Base-by-base conservation (phyloP, 1,140 invertebrate species). In the Ceratina japonica region DNA sequence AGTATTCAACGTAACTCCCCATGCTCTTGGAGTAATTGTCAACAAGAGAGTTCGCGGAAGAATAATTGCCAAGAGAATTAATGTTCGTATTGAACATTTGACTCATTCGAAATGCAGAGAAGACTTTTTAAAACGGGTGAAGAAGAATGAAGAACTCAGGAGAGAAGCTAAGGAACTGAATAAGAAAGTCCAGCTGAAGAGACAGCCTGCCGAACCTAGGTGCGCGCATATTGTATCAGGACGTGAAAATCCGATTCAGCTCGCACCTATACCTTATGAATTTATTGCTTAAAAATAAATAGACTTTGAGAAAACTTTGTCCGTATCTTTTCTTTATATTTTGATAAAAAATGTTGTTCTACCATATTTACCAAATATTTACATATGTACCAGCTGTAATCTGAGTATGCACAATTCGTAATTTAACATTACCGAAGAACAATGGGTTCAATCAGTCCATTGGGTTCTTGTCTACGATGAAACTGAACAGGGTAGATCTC, bases 1-100 rank as follows among this genome's bases (percentile, higher is more conserved):
- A 85, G 97, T 99, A 0, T 99, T 97, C 94, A 99, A 99, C 88
- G 99, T 99, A 0, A 99, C 98, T 22, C 96, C 96, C 73, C 98
- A 98, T 90, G 98, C 98, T 87, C 94, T 99, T 73, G 99, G 99
- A 89, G 97, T 99, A 20, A 98, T 99, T 91, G 99, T 99, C n/a
- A 99, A 99, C 94, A 99, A 99, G 93, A 94, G 98, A 87, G 98
- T 99, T 7, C 95, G 98, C 87, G 97, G 96, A 79, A 95, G 96
- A 82, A 98, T 99, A 88, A 96, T 99, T 86, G 96, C 98, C 49
- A 99, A 99, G 92, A 96, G 96, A 84, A 99, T 99, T 89, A 99
- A 99, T 92, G 95, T 99, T 27, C 95, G 99, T 82, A 96, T 99
- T 92, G 99, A 99, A 91, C 99, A 99, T 89, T 95, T 99, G 10